These are phyloP conservation scores for Heliconius congener DNA, from an alignment of 1,140 invertebrate genomes.

Conservation along the genomic window DNA sequence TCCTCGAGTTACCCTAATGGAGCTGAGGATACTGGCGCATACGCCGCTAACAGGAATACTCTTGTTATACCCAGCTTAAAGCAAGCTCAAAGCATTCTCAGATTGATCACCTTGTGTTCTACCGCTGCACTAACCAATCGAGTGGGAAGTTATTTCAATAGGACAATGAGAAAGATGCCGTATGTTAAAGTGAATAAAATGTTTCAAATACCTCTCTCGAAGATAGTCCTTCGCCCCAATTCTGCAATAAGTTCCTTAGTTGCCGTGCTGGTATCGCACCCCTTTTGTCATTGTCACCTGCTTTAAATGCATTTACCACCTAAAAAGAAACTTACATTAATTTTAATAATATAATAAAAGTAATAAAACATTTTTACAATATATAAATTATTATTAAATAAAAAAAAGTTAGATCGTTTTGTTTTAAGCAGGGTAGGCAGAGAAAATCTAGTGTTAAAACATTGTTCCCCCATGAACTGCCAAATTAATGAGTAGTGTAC, in stretches of 20 bases:
- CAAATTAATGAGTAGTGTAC: neutral
- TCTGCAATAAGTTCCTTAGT: constrained; percentile 92
- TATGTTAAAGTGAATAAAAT: too few relatives aligned
- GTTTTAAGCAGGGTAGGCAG: neutral
- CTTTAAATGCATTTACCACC: constrained; percentile 92
- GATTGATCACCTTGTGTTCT: too few relatives aligned
- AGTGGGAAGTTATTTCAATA: too few relatives aligned
- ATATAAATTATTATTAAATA: too few relatives aligned
- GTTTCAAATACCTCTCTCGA: constrained; percentile 88
- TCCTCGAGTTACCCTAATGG: too few relatives aligned
- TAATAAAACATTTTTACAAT: neutral
- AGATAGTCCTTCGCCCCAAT: constrained; percentile 95
- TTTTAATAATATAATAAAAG: neutral
- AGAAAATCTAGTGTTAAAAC: neutral
- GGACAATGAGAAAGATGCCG: too few relatives aligned
- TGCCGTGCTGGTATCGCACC: constrained; percentile 92
- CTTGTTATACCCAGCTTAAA: too few relatives aligned
- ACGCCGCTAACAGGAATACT: too few relatives aligned
- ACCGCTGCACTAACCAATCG: too few relatives aligned
- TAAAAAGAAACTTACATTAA: constrained; percentile 30
- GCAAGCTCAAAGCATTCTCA: too few relatives aligned
- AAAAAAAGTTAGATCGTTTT: neutral
- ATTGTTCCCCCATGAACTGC: too few relatives aligned
- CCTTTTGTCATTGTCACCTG: constrained; percentile 88
- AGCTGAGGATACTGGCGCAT: too few relatives aligned